Percentiles rank a stretch among this genome's conserved stretches.
phyloP scores from a whole-genome alignment of 2,113 vertebrate species.

The Eulemur macaco region DNA sequence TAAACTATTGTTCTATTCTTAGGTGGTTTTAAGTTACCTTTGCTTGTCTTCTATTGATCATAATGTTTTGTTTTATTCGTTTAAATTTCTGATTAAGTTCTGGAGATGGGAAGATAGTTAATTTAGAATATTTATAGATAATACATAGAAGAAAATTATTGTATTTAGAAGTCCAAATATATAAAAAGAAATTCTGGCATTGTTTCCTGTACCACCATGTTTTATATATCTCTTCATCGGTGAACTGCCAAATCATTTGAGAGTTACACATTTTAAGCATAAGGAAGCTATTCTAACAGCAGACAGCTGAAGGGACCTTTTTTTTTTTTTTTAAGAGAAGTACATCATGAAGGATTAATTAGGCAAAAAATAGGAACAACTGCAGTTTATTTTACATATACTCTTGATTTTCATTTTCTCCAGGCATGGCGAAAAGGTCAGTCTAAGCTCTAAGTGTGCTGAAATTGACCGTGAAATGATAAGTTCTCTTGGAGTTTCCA shows the following conservation, averaged over 20 bases:
- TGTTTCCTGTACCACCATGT: not conserved
- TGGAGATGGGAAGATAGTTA: not conserved
- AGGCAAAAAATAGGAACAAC: not conserved
- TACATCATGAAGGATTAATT: not conserved
- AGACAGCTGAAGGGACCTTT: not conserved
- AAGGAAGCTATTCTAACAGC: not conserved
- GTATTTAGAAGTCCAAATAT: not conserved
- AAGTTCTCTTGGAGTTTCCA: slow-evolving; percentile 94
- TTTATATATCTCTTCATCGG: not conserved
- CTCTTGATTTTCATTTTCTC: slow-evolving; percentile 38
- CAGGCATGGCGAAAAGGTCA: slow-evolving; percentile 92
- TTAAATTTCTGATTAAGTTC: slow-evolving; percentile 1
- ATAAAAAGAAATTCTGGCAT: not conserved
- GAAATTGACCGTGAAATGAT: slow-evolving; percentile 98
- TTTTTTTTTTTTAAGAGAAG: slow-evolving; percentile 19
- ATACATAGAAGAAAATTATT: not conserved
- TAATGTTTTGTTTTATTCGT: slow-evolving; percentile 15
- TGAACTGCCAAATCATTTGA: not conserved
- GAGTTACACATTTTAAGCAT: not conserved
- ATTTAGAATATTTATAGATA: not conserved
- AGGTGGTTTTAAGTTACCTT: slow-evolving; percentile 5
- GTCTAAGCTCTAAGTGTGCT: slow-evolving; percentile 96
- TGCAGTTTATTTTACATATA: not conserved
- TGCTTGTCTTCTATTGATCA: not conserved
- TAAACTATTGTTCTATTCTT: not conserved